phyloP scores from a whole-genome alignment of 30 jellyfish, hydroid and myxozoan species.

The Aurelia aurita complex sp. Pacific region DNA sequence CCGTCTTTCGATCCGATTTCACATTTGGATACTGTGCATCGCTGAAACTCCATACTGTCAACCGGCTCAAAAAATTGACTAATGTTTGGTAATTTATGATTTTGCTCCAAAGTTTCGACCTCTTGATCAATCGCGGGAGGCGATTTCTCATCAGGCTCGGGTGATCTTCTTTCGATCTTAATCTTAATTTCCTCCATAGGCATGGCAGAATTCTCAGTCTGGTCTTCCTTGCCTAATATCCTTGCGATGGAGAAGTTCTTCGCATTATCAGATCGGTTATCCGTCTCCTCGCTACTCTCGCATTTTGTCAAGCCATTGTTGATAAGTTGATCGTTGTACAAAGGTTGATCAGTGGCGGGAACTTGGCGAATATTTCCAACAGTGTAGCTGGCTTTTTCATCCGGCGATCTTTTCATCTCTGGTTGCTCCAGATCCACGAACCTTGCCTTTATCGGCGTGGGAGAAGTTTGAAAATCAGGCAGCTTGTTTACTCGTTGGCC shows the following conservation, averaged over 20 bases:
- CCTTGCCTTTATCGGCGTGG: conserved; percentile 42
- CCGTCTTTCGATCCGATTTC: conserved; percentile 52
- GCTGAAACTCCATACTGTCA: conserved; percentile 68
- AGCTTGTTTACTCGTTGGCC: conserved; percentile 55
- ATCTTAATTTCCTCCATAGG: conserved; percentile 36
- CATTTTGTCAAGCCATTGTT: conserved; percentile 34
- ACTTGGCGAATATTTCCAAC: conserved; percentile 14
- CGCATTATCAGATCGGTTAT: conserved; percentile 68
- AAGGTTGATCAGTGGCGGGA: conserved; percentile 37
- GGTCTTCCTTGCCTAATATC: conserved; percentile 58
- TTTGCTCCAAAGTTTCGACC: conserved; percentile 18
- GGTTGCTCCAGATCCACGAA: conserved; percentile 15
- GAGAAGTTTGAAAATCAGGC: conserved; percentile 11
- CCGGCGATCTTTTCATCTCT: conserved; percentile 60
- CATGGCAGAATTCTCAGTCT: conserved; percentile 9
- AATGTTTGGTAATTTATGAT: conserved; percentile 65
- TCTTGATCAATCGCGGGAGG: neutral
- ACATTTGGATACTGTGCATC: conserved; percentile 64
- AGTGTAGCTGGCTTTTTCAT: conserved; percentile 25
- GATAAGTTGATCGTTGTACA: conserved; percentile 39
- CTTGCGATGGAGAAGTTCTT: conserved; percentile 68
- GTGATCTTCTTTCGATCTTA: conserved; percentile 50
- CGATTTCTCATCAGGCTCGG: conserved; percentile 9
- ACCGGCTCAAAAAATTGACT: conserved; percentile 89
- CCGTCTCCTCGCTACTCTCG: conserved; percentile 52